Percentiles rank a stretch among this genome's conserved stretches.
Conservation (phyloP, 1,140 invertebrate species). For the Ruditapes philippinarum region DNA sequence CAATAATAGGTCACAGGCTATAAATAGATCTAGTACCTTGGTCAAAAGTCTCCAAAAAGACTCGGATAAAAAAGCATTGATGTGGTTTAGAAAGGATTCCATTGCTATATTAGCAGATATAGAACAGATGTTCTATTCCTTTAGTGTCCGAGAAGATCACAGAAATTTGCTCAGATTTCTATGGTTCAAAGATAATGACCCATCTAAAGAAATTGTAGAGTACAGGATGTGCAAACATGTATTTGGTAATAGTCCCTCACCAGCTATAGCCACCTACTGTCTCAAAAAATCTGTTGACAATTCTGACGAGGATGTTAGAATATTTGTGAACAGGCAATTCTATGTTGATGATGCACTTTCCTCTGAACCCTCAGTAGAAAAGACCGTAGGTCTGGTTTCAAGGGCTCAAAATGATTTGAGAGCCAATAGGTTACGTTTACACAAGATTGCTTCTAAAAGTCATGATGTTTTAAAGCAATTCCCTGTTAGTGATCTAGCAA, state of each 20-base stretch:
- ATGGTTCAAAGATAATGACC: constrained; percentile 61
- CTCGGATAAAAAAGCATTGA: constrained; percentile 23
- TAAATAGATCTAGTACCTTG: constrained; percentile 15
- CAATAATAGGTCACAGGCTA: constrained; percentile 57
- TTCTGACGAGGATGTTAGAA: constrained; percentile 20
- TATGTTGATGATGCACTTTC: constrained; percentile 61
- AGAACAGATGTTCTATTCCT: constrained; percentile 68
- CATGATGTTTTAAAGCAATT: constrained; percentile 63
- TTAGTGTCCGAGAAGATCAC: constrained; percentile 44
- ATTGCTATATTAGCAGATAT: constrained; percentile 35
- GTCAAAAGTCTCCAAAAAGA: too few species aligned
- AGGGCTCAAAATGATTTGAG: constrained; percentile 33
- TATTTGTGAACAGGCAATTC: constrained; percentile 64
- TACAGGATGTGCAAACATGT: constrained; percentile 70
- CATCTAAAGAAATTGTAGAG: constrained; percentile 22
- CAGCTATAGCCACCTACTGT: too few species aligned
- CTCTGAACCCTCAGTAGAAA: not conserved
- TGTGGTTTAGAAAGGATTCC: constrained; percentile 48
- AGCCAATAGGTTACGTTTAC: constrained; percentile 50
- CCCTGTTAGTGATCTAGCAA: constrained; percentile 62
- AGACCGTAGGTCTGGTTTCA: constrained; percentile 36
- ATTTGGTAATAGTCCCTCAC: too few species aligned
- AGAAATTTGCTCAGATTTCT: constrained; percentile 65
- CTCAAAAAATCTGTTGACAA: constrained; percentile 20
- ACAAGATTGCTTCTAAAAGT: constrained; percentile 68